These are phyloP conservation scores for Dermochelys coriacea DNA, from an alignment of 2,797 vertebrate species.

Conservation along the genomic window DNA sequence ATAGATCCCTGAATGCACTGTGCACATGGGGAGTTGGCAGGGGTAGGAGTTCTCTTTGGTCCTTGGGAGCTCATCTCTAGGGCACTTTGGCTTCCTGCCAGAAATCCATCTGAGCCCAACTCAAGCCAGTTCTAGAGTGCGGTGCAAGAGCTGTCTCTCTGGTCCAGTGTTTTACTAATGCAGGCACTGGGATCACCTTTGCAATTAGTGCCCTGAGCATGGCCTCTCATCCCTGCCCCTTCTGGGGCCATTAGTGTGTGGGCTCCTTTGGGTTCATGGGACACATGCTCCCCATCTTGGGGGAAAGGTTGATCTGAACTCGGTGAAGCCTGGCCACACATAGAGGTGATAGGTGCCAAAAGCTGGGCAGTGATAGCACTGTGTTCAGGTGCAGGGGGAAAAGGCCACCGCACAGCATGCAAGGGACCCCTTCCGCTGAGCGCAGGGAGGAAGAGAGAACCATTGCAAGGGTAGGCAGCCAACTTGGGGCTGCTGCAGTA, in stretches of 20 bases:
- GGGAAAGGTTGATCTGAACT: too few species aligned
- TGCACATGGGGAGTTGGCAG: not conserved
- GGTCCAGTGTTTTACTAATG: not conserved
- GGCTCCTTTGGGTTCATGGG: too few species aligned
- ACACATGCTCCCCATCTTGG: too few species aligned
- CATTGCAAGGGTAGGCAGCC: not conserved
- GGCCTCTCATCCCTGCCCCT: not conserved
- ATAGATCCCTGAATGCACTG: rapidly evolving
- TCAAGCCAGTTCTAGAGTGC: not conserved
- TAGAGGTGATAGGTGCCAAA: too few species aligned
- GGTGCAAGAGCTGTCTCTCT: not conserved
- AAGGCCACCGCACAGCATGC: too few species aligned
- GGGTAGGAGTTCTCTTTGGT: not conserved
- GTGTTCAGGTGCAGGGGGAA: too few species aligned
- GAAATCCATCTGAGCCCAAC: rapidly evolving
- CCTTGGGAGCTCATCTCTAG: not conserved
- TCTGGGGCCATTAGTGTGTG: too few species aligned
- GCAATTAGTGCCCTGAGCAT: not conserved
- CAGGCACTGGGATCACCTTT: not conserved
- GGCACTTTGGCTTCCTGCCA: rapidly evolving
- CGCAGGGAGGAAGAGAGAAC: not conserved
- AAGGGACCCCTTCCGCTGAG: too few species aligned
- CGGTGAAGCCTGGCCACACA: too few species aligned
- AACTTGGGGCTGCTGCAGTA: not conserved
- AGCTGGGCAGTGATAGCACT: too few species aligned